Percentiles rank a stretch among this genome's conserved stretches.
These are phyloP conservation scores for Drosophila triauraria DNA, from an alignment of 1,140 invertebrate genomes.

Conservation along the genomic window DNA sequence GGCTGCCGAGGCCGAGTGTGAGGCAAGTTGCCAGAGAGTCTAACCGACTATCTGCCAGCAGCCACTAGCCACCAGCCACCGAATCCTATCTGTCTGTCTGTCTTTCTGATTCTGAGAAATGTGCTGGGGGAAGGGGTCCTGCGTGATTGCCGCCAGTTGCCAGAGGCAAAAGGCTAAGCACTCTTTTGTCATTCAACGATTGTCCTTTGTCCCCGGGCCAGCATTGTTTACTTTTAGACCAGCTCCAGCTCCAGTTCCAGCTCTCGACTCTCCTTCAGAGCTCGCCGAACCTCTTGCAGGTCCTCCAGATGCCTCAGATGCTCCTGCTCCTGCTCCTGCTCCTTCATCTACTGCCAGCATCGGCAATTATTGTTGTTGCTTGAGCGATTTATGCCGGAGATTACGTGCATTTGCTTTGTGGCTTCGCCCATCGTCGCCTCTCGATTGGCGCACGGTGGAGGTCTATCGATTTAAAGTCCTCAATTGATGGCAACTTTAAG, in stretches of 20 bases:
- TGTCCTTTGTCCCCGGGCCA: conserved; percentile 71
- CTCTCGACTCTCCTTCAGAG: conserved; percentile 1
- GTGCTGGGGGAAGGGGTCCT: conserved; percentile 38
- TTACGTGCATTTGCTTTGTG: conserved; percentile 67
- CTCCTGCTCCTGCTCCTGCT: not conserved
- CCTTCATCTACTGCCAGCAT: conserved; percentile 28
- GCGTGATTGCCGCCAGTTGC: conserved; percentile 79
- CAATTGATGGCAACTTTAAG: conserved; percentile 31
- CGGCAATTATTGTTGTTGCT: conserved; percentile 67
- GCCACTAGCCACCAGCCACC: conserved; percentile 12
- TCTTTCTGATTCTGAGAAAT: conserved; percentile 11
- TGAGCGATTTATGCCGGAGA: conserved; percentile 68
- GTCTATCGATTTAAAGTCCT: conserved; percentile 28
- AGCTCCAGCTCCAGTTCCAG: conserved; percentile 6
- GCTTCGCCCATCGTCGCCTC: conserved; percentile 32
- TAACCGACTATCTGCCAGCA: conserved; percentile 46
- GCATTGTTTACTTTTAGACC: conserved; percentile 68
- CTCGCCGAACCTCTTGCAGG: conserved; percentile 7
- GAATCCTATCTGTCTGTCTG: conserved; percentile 28
- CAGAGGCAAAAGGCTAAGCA: conserved; percentile 74
- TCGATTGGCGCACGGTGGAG: conserved; percentile 28
- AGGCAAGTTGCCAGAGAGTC: conserved; percentile 21
- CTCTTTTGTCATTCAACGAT: conserved; percentile 79
- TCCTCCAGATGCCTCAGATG: conserved; percentile 9
- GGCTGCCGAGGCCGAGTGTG: not conserved